Base-by-base conservation (phyloP, 2,888 invertebrate genomes). In the Drosophila algonquin region DNA sequence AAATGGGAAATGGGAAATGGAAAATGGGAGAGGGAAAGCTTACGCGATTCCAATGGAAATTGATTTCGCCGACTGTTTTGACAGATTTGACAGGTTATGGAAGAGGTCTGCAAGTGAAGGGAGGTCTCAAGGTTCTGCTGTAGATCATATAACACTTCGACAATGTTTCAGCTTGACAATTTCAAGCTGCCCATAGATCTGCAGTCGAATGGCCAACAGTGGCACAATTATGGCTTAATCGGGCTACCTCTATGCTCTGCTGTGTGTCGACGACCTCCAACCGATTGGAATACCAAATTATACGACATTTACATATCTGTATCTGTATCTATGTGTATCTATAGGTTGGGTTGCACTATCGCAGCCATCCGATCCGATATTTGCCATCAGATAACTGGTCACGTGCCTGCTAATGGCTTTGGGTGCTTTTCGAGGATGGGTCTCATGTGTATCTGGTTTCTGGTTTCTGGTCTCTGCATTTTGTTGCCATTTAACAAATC, bases 231-330 rank as follows among this genome's bases (percentile, higher is more conserved):
- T 40, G 40, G 40, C 3, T 40, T 7, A 40, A 40, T 40, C 40
- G 7, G n/a, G n/a, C 12, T 5, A 12, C 4, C 40, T n/a, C 6
- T 40, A 40, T 14, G 14, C 40, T 30, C 30, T 30, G 12, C 40
- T 7, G 6, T 40, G 14, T 30, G 60, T 63, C 59, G 63, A 60
- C 47, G 35, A 60, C 58, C 59, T 63, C 63, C 30, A 21, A 10
- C 18, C 27, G 21, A 58, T 30, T n/a, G 18, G 35, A 59, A 47
- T 62, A 48, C 40, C 27, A 47, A 58, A 27, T 58, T 57, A 35
- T 14, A 40, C 14, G 40, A 30, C 1, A 30, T 8, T 40, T 7
- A 21, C 3, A 3, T 21, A n/a, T 40, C 40, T 40, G 40, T 40
- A 35, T 12, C 35, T 8, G 8, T 30, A 32, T 32, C 32, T 40